Evolutionary conservation across 2,888 invertebrate genomes (phyloP), one percentile per base, ranked within the genome.

Genomic region (Nephrocerus scutellatus): DNA sequence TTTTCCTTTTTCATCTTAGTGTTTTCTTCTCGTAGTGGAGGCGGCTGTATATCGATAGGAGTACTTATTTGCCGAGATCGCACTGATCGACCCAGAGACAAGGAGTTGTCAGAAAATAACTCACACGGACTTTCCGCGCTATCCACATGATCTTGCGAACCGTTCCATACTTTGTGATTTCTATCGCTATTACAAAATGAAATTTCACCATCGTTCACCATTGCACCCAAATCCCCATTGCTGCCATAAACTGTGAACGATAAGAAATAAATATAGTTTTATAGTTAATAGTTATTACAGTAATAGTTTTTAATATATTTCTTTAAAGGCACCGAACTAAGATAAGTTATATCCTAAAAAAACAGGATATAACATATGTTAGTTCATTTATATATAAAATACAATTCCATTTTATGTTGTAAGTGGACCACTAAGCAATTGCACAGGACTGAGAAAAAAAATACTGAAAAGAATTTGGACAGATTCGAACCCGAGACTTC

Each of bases 111-210:
- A 3, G 64, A 70, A 46, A 75, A 77, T 21, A 80, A 74, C 50
- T 87, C 86, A 56, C 86, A 86, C 10, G 80, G 77, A 47, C 78
- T 77, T 55, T 82, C 75, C 26, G 75, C 69, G 15, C 72, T 79
- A 46, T 83, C 83, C 21, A 85, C 72, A 39, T 84, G 79, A 61
- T 86, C 85, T 20, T 79, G 76, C 18, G 80, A 79, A 7, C 87
- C 86, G 3, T 85, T 84, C 91, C 92, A 92, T 25, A 92, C 84
- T 66, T 92, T 92, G 65, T 92, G 91, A 63, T 92, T 92, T 66
- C 90, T 90, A 58, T 91, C 88, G 1, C 89, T 90, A 58, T 90
- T 90, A 67, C 84, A 90, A 40, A 82, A 79, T 47, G 88, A 88
- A 15, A 84, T 74, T 51, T 89, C 86, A 51, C 88, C 88, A 42